Percentiles rank a stretch among this genome's conserved stretches.
Conservation (phyloP, 2,113 vertebrate species). For the Chloroceryle aenea region DNA sequence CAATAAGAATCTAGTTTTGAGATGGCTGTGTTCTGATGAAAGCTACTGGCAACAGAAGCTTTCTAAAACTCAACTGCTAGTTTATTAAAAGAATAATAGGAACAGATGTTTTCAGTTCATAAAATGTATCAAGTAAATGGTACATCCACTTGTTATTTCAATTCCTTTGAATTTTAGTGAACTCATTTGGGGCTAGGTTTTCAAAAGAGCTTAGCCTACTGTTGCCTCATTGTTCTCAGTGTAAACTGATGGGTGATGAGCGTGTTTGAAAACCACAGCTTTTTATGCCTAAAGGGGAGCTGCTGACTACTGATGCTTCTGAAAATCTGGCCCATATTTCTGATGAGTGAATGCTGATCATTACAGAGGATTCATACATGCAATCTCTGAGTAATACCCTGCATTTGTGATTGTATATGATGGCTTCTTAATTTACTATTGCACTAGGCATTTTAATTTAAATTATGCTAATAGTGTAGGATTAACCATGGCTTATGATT, state of each 20-base stretch:
- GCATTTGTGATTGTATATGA: conserved; percentile 12
- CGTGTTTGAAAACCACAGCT: not conserved
- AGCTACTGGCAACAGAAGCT: conserved; percentile 14
- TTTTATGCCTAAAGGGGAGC: conserved; percentile 25
- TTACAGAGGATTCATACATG: conserved; percentile 11
- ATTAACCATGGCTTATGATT: conserved; percentile 59
- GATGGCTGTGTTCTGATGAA: not conserved
- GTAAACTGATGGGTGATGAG: conserved; percentile 20
- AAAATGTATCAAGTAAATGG: conserved; percentile 25
- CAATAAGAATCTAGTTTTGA: not conserved
- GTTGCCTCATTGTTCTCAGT: not conserved
- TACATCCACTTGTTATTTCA: conserved; percentile 57
- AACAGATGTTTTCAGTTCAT: conserved; percentile 64
- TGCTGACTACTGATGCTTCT: not conserved
- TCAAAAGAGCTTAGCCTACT: conserved; percentile 31
- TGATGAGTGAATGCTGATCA: conserved; percentile 34
- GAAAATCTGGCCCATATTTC: not conserved
- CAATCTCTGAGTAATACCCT: conserved; percentile 22
- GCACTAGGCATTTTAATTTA: conserved; percentile 60
- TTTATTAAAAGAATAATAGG: conserved; percentile 59
- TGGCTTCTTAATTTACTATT: conserved; percentile 47
- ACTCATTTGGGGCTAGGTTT: conserved; percentile 43
- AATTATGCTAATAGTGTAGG: conserved; percentile 54
- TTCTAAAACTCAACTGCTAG: not conserved
- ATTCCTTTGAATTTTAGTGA: conserved; percentile 56